Evolutionary conservation across 2,888 invertebrate genomes (phyloP), one percentile per base, ranked within the genome.

Genomic region (Itoplectis maculator): DNA sequence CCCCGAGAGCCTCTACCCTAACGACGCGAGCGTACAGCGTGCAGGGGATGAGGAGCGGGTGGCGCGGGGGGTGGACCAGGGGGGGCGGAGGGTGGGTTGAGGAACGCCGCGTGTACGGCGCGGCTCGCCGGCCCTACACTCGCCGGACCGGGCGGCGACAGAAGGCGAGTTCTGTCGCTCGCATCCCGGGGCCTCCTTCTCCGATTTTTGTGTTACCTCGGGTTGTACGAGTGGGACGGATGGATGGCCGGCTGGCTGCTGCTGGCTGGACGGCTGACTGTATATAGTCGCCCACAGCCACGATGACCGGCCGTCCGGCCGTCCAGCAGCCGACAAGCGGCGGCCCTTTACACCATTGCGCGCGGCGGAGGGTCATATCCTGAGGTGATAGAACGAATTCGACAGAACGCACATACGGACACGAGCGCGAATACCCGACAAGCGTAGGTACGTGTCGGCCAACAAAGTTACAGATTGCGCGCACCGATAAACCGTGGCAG

Each of bases 1-100:
- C 86, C 85, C 84, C 85, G 74, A 84, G 84, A 74, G 86, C 79
- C 80, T 82, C 78, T 73, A 59, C 75, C 80, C 80, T 79, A 82
- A 85, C 82, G 80, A 82, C 80, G 75, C 83, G 85, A 84, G 82
- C 83, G 80, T 72, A 79, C 75, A 65, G 40, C 37, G 72, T 63
- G 70, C 56, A 54, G 69, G 29, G 51, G 70, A 56, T 29, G 29
- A 5, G 3, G 29, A 29, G 29, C 3, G 29, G 5, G 29, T 2
- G 29, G 29, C 3, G 29, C 3, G 29, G 29, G 29, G 29, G 29
- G 29, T 5, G 2, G 73, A 59, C n/a, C n/a, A n/a, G n/a, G n/a
- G n/a, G n/a, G 70, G 69, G 51, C 63, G 66, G 74, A 81, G 73
- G 42, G 68, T 51, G 73, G 69, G 77, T 79, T 69, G 78, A 72